Evolutionary conservation across 2,888 invertebrate genomes (phyloP), one percentile per base, ranked within the genome.

Genomic region (Leuctra nigra): DNA sequence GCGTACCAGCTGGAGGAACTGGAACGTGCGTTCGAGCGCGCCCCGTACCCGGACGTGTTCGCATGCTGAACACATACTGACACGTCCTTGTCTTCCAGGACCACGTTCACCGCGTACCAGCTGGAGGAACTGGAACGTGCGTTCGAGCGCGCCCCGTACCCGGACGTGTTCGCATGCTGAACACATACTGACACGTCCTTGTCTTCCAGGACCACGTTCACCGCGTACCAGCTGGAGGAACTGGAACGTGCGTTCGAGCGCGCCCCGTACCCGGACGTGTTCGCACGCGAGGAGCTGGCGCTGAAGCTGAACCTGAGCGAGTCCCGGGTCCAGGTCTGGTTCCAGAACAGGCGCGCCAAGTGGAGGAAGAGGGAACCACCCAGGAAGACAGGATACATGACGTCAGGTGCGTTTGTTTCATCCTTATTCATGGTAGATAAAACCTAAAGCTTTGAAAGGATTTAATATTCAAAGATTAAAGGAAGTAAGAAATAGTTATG

Each of bases 191-290:
- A n/a, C n/a, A n/a, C n/a, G n/a, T n/a, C n/a, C n/a, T n/a, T n/a
- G n/a, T n/a, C n/a, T n/a, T n/a, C n/a, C n/a, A 95, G 96, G 73
- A 96, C 96, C 1, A 96, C 96, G 4, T 96, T 96, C 68, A 95
- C 95, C 4, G 92, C 94, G 0, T 94, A 91, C 69, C 96, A 96
- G 70, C 75, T 96, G 60, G 94, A 95, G 69, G 93, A 95, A 68
- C 72, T 96, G 66, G 96, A 96, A 70, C 77, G 92, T 46, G 95
- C 95, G 0, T 96, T 96, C 68, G 93, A 96, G 70, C 79, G 94
- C 33, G 96, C 95, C 0, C 96, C 96, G 0, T 96, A 96, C 68
- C 96, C 96, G 0, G 96, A 96, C 71, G 94, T 96, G 1, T 95
- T 95, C 68, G 95, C 95, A 1, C 77, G 96, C 57, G 95, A 96